These are phyloP conservation scores for Ammospiza caudacuta DNA, from an alignment of 2,113 vertebrate genomes.

Conservation along the genomic window DNA sequence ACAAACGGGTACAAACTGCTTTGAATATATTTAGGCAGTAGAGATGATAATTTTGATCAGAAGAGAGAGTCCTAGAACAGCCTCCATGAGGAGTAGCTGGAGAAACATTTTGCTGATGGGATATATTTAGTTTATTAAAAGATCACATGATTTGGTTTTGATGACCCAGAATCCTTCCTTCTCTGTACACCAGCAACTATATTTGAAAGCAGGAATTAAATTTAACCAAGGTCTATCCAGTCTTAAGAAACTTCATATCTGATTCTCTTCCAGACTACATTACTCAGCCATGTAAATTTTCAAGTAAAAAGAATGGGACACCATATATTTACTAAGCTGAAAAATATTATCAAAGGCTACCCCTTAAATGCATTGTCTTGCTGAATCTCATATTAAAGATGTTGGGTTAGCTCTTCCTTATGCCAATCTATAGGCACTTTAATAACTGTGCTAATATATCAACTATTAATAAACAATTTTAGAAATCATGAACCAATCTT, in stretches of 20 bases:
- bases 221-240: background rate
- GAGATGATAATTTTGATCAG: background rate
- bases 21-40: background rate
- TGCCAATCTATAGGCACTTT: background rate
- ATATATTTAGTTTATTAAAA: background rate
- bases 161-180: background rate
- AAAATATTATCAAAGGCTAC: background rate
- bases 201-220: constrained; percentile 23
- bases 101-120: background rate
- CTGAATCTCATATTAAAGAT: background rate
- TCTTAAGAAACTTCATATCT: background rate
- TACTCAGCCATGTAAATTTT: background rate
- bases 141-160: background rate
- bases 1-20: background rate
- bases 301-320: background rate
- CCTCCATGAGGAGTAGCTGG: background rate
- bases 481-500: background rate
- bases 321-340: background rate
- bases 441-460: background rate
- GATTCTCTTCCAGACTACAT: background rate
- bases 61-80: background rate
- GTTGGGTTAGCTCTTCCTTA: background rate
- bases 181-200: background rate
- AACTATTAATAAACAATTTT: background rate
- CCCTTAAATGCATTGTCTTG: background rate